phyloP scores from a whole-genome alignment of 2,797 vertebrate genomes.

The Erethizon dorsatum region DNA sequence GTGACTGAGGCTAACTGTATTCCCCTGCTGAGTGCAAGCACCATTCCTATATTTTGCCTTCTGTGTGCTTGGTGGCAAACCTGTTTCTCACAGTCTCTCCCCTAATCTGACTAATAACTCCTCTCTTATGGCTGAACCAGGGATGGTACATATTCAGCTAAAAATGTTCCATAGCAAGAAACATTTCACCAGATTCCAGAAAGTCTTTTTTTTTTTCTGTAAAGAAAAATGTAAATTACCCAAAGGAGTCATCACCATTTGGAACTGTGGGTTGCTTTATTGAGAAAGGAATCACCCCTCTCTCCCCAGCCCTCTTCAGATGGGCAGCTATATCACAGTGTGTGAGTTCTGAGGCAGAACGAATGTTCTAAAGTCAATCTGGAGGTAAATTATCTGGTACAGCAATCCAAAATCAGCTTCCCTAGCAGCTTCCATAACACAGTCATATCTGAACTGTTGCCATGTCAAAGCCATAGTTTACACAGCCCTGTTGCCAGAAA shows the following conservation, averaged over 20 bases:
- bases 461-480: conserved; percentile 77
- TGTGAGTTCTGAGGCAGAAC: conserved; percentile 71
- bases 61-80: background rate
- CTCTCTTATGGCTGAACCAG: background rate
- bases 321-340: conserved; percentile 56
- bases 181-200: conserved; percentile 51
- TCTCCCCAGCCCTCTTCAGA: background rate
- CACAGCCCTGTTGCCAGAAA: conserved; percentile 72
- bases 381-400: conserved; percentile 50
- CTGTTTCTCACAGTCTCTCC: conserved; percentile 53
- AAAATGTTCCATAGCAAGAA: conserved; percentile 49
- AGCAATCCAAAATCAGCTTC: conserved; percentile 66
- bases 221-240: conserved; percentile 76
- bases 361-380: conserved; percentile 14
- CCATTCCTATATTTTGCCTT: conserved; percentile 61
- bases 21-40: conserved; percentile 15
- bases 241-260: conserved; percentile 64
- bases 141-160: conserved; percentile 50
- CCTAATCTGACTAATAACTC: conserved; percentile 72
- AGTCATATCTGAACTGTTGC: conserved; percentile 74
- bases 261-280: conserved; percentile 64
- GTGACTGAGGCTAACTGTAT: conserved; percentile 20
- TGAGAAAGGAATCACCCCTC: conserved; percentile 71
- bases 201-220: conserved; percentile 37
- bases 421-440: conserved; percentile 78